phyloP scores from a whole-genome alignment of 2,888 invertebrate genomes.

The Netelia inedita region DNA sequence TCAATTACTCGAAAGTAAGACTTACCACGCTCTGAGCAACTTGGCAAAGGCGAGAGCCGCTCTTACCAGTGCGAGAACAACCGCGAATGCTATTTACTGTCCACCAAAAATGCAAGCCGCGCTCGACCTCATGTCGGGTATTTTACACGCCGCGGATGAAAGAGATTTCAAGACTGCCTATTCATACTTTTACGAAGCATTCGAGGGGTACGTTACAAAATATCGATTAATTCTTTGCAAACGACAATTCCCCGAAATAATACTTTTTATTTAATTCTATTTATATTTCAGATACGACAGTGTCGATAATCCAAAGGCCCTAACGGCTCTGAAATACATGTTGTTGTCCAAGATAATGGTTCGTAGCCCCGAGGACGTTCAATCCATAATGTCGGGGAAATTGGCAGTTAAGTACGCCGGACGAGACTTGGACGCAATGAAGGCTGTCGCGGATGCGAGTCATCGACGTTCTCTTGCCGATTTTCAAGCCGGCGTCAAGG shows the following conservation, averaged over 20 bases:
- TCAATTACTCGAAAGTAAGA: slow-evolving; percentile 98
- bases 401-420: slow-evolving; percentile 98
- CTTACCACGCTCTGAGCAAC: slow-evolving; percentile 98
- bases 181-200: slow-evolving; percentile 99
- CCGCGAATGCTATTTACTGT: slow-evolving; percentile 99
- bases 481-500: slow-evolving; percentile 95
- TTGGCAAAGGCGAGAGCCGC: slow-evolving; percentile 98
- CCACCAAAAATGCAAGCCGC: slow-evolving; percentile 99
- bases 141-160: slow-evolving; percentile 99
- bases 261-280: too few species aligned
- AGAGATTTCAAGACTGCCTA: slow-evolving; percentile 99
- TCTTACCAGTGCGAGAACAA: slow-evolving; percentile 99
- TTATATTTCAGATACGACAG: slow-evolving; percentile 88
- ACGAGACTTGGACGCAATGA: slow-evolving; percentile 98
- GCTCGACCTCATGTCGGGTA: slow-evolving; percentile 98
- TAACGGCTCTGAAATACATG: slow-evolving; percentile 99
- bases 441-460: slow-evolving; percentile 97
- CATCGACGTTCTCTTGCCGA: slow-evolving; percentile 98
- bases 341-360: slow-evolving; percentile 99
- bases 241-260: too few species aligned
- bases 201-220: slow-evolving; percentile 92
- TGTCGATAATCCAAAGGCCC: slow-evolving; percentile 95
- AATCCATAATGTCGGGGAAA: slow-evolving; percentile 97
- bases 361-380: slow-evolving; percentile 98
- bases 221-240: background rate